Conservation (phyloP, 2,888 invertebrate genomes). For the Sphaerophoria rueppellii region DNA sequence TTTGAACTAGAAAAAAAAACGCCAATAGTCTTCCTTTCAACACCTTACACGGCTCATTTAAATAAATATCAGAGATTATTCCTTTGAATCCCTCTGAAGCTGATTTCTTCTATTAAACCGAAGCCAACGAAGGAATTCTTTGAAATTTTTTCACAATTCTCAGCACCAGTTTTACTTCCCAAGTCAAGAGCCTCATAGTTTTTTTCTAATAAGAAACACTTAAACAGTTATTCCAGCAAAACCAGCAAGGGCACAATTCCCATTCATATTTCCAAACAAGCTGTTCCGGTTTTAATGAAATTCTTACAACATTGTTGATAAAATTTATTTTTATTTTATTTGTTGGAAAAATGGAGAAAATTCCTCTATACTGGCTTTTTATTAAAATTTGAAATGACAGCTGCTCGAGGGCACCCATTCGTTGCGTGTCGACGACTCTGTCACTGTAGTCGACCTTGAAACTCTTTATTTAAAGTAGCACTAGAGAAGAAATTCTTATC, state of each 20-base stretch:
- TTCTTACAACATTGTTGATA: slow-evolving; percentile 45
- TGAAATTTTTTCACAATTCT: slow-evolving; percentile 51
- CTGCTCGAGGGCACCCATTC: neutral
- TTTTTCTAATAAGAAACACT: slow-evolving; percentile 7
- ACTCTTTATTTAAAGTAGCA: slow-evolving; percentile 27
- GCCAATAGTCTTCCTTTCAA: too few species aligned
- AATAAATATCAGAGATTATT: slow-evolving; percentile 49
- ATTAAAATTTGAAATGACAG: slow-evolving; percentile 32
- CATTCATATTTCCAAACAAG: slow-evolving; percentile 46
- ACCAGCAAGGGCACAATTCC: slow-evolving; percentile 53
- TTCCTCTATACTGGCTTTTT: slow-evolving; percentile 49
- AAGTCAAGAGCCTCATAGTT: slow-evolving; percentile 50
- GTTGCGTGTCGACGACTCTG: slow-evolving; percentile 8
- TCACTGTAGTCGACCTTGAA: slow-evolving; percentile 64
- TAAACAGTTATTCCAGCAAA: slow-evolving; percentile 11
- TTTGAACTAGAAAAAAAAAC: too few species aligned
- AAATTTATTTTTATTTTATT: slow-evolving; percentile 33
- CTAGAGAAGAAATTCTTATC: slow-evolving; percentile 63
- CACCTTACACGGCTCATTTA: slow-evolving; percentile 48
- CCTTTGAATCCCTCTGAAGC: too few species aligned
- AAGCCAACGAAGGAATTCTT: slow-evolving; percentile 53
- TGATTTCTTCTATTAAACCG: slow-evolving; percentile 40
- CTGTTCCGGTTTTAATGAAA: slow-evolving; percentile 55
- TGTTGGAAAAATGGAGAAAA: slow-evolving; percentile 53
- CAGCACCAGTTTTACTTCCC: neutral